These are phyloP conservation scores for Australoheros scitulus DNA, from an alignment of 2,113 vertebrate genomes.

Conservation along the genomic window DNA sequence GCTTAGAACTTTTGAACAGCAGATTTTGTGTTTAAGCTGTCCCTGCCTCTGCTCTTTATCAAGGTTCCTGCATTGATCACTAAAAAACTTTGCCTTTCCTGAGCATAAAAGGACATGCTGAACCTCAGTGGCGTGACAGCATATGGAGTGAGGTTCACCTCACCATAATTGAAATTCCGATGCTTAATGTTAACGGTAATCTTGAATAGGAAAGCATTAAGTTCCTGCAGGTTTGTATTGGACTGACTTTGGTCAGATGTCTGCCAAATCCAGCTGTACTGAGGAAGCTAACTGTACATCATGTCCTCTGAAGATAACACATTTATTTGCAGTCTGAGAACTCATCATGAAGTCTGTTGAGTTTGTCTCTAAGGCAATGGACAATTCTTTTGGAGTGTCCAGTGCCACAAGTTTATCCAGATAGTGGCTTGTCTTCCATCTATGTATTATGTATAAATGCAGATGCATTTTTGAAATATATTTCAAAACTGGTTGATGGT, in stretches of 20 bases:
- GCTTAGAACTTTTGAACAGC: not conserved
- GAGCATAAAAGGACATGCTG: not conserved
- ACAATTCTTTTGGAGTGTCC: not conserved
- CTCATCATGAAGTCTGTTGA: not conserved
- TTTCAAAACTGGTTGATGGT: not conserved
- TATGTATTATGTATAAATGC: not conserved
- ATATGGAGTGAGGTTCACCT: too few species aligned
- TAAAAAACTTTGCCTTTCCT: not conserved
- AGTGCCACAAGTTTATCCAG: not conserved
- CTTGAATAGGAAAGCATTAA: not conserved
- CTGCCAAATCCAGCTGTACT: not conserved
- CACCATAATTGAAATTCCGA: too few species aligned
- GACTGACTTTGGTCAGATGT: not conserved
- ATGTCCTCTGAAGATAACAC: not conserved
- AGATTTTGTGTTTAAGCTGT: not conserved
- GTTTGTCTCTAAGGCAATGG: not conserved
- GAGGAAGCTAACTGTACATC: not conserved
- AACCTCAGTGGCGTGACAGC: not conserved
- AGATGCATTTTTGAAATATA: not conserved
- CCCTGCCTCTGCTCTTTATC: not conserved
- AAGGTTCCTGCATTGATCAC: not conserved
- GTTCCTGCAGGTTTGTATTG: not conserved
- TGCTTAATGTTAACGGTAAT: not conserved
- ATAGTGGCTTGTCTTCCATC: not conserved
- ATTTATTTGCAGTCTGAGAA: not conserved